These are phyloP conservation scores for Pelmatolapia mariae DNA, from an alignment of 2,113 vertebrate species.

Conservation along the genomic window DNA sequence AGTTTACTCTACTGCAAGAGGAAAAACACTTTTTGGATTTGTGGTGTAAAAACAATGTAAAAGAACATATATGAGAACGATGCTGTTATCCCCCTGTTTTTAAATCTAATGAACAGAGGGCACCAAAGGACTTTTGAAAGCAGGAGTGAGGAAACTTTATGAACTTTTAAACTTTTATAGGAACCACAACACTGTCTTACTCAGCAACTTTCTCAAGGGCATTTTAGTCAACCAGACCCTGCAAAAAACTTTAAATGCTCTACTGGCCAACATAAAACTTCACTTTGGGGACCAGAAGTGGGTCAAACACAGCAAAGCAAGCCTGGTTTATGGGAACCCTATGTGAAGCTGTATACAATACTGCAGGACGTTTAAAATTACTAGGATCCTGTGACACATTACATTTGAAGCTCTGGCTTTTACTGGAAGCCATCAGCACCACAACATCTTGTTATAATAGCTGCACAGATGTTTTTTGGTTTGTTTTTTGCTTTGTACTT, in stretches of 20 bases:
- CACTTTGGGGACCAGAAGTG: not conserved
- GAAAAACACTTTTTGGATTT: not conserved
- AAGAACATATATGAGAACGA: not conserved
- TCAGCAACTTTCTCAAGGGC: slow-evolving; percentile 41
- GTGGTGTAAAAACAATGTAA: not conserved
- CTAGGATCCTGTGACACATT: not conserved
- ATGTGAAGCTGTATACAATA: not conserved
- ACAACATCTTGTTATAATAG: not conserved
- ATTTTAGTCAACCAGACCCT: not conserved
- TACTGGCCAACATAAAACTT: not conserved
- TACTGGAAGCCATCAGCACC: not conserved
- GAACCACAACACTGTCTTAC: not conserved
- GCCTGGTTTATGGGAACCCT: not conserved
- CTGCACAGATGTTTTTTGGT: not conserved
- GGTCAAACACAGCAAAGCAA: not conserved
- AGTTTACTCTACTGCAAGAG: not conserved
- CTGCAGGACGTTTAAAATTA: not conserved
- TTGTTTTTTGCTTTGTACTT: not conserved
- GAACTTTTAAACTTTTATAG: slow-evolving; percentile 32
- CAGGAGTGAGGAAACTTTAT: not conserved
- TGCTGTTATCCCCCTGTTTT: not conserved
- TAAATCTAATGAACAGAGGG: not conserved
- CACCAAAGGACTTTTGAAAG: slow-evolving; percentile 2
- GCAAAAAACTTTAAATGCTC: slow-evolving; percentile 3
- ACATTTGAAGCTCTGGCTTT: not conserved